These are phyloP conservation scores for Halcyon senegalensis DNA, from an alignment of 2,113 vertebrate genomes.

Conservation along the genomic window DNA sequence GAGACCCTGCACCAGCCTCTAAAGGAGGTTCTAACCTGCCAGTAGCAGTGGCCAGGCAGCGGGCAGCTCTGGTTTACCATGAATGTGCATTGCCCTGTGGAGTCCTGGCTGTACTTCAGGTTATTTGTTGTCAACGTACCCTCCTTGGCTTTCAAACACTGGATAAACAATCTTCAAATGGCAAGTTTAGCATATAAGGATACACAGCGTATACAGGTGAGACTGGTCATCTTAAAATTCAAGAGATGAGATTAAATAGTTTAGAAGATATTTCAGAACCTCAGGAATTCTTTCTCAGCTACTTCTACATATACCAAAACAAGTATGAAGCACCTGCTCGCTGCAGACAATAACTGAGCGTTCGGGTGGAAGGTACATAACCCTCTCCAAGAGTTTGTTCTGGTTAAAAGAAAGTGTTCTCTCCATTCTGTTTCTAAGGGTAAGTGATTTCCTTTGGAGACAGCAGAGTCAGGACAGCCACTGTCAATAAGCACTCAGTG, in stretches of 20 bases:
- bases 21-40: background rate
- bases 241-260: background rate
- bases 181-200: background rate
- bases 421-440: background rate
- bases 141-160: background rate
- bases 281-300: background rate
- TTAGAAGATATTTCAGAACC: background rate
- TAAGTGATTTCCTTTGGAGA: background rate
- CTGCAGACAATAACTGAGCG: background rate
- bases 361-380: background rate
- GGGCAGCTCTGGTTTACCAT: background rate
- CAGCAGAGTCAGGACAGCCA: background rate
- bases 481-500: background rate
- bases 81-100: background rate
- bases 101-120: background rate
- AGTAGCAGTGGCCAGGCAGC: background rate
- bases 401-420: background rate
- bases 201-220: rapidly evolving
- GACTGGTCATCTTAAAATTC: background rate
- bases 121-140: background rate
- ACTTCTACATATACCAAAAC: background rate
- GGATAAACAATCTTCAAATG: background rate
- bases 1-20: background rate
- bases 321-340: background rate
- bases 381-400: background rate